phyloP scores from a whole-genome alignment of 2,888 invertebrate species.

The Spilosoma lubricipeda region DNA sequence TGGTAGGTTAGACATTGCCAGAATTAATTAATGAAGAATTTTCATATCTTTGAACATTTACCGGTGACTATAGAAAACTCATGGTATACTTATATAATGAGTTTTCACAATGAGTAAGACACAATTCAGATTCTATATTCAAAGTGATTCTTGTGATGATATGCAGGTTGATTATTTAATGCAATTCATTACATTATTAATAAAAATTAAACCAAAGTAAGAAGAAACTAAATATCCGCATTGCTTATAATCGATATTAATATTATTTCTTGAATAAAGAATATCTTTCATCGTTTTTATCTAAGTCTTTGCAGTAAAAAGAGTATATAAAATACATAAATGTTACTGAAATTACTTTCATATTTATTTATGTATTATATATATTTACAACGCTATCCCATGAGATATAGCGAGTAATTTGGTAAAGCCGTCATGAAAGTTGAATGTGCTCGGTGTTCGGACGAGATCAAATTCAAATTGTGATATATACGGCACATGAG shows the following conservation, averaged over 20 bases:
- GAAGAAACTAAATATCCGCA: not conserved
- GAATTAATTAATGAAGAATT: no score
- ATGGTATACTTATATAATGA: no score
- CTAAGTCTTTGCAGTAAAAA: not conserved
- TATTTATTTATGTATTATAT: no score
- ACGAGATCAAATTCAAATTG: constrained; percentile 52
- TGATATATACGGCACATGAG: constrained; percentile 51
- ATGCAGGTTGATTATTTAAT: no score
- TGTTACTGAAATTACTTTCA: constrained; percentile 4
- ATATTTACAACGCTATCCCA: constrained; percentile 7
- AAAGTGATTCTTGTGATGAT: no score
- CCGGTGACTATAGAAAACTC: no score
- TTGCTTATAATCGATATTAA: not conserved
- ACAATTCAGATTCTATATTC: no score
- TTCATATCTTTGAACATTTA: no score
- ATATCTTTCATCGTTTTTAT: not conserved
- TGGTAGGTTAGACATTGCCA: no score
- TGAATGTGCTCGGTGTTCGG: constrained; percentile 32
- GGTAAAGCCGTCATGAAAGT: constrained; percentile 30
- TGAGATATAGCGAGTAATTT: constrained; percentile 20
- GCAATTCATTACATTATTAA: no score
- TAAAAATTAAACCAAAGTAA: no score
- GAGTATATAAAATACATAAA: not conserved
- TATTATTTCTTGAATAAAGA: not conserved
- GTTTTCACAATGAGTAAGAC: no score